Evolutionary conservation across 2,797 vertebrate species (phyloP).

Genomic region (Pristis pectinata): DNA sequence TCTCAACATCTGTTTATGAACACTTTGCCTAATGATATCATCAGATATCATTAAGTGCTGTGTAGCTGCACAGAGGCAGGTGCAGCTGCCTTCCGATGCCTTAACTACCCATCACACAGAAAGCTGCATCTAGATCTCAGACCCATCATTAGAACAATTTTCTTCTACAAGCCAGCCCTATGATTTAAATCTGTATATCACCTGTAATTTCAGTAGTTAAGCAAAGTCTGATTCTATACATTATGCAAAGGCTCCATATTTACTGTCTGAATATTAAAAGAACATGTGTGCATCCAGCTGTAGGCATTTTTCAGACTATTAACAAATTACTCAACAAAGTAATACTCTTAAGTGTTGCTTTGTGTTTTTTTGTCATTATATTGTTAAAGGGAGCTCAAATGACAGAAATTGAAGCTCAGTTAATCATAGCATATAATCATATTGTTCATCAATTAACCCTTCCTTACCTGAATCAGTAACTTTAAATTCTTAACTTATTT

Average conservation of each 20-base stretch:
- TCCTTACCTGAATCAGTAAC: constrained; percentile 48
- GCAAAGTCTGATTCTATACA: constrained; percentile 98
- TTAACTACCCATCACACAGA: constrained; percentile 74
- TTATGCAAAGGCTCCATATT: constrained; percentile 85
- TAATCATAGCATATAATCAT: constrained; percentile 48
- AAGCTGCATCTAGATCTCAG: constrained; percentile 79
- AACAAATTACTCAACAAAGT: constrained; percentile 79
- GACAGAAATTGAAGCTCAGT: constrained; percentile 87
- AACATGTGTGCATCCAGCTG: constrained; percentile 91
- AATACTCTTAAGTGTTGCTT: constrained; percentile 74
- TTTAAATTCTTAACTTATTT: constrained; percentile 41
- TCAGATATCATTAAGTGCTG: constrained; percentile 99
- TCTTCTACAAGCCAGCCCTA: constrained; percentile 94
- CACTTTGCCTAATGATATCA: constrained; percentile 99
- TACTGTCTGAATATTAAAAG: constrained; percentile 79
- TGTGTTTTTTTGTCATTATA: constrained; percentile 77
- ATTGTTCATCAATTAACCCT: constrained; percentile 76
- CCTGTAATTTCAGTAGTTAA: constrained; percentile 99
- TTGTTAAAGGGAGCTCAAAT: constrained; percentile 91
- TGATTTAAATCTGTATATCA: constrained; percentile 99
- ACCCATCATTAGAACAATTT: constrained; percentile 99
- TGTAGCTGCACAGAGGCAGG: constrained; percentile 91
- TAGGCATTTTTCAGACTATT: constrained; percentile 88
- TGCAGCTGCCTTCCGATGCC: constrained; percentile 99
- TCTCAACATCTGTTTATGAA: constrained; percentile 99